Evolutionary conservation across 2,888 invertebrate species (phyloP).

Genomic region (Pristionchus exspectatus): DNA sequence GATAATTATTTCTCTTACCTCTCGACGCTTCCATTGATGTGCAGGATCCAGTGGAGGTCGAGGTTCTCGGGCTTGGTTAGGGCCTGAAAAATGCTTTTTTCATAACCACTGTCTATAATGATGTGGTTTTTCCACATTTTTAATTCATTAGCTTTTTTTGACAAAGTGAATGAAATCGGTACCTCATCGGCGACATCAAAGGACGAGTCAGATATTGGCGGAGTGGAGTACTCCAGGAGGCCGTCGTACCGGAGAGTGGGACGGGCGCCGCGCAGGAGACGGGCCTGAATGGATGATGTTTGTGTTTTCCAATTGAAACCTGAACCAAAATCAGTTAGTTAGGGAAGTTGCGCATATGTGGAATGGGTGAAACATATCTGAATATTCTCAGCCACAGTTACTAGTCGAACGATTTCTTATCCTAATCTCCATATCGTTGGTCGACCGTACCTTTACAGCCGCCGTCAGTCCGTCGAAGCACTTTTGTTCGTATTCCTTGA

Average conservation of each 20-base stretch:
- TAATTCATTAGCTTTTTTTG: too few relatives aligned
- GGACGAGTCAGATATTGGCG: conserved; percentile 69
- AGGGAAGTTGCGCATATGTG: not conserved
- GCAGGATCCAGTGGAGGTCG: conserved; percentile 65
- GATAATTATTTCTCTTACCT: not conserved
- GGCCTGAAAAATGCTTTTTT: not conserved
- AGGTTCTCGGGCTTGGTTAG: conserved; percentile 55
- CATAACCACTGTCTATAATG: not conserved
- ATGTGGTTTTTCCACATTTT: too few relatives aligned
- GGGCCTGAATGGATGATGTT: conserved; percentile 81
- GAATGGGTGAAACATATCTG: not conserved
- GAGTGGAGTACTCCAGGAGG: conserved; percentile 87
- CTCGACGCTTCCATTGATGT: conserved; percentile 40
- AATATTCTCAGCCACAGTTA: not conserved
- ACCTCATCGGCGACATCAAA: conserved; percentile 63
- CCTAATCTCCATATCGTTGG: not conserved
- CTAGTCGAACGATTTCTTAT: not conserved
- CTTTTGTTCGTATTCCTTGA: conserved; percentile 80
- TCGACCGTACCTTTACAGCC: conserved; percentile 61
- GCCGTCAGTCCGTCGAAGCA: conserved; percentile 80
- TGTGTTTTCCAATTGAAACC: conserved; percentile 80
- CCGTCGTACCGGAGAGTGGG: conserved; percentile 87
- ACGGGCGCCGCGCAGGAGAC: conserved; percentile 86
- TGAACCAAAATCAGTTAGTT: too few relatives aligned
- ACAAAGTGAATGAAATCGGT: too few relatives aligned